Percentiles rank a stretch among this genome's conserved stretches.
These are phyloP conservation scores for Stegodyphus dumicola DNA, from an alignment of 1,140 invertebrate species.

Conservation along the genomic window DNA sequence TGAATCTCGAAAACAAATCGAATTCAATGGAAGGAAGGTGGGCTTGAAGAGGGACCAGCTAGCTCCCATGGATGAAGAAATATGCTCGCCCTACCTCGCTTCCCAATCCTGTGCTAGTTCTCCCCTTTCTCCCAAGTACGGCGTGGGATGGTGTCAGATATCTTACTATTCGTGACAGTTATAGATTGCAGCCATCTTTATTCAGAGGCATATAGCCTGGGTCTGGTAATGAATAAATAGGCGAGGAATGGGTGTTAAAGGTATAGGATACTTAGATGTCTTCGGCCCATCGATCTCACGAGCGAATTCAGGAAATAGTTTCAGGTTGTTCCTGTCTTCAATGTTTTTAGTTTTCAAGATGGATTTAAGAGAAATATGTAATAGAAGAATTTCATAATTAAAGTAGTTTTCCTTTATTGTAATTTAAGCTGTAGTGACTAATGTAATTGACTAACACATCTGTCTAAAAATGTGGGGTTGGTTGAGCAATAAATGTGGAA, in stretches of 20 bases:
- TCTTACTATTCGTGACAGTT: slow-evolving; percentile 33
- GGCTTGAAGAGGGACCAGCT: background rate
- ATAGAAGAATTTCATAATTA: too few relatives aligned
- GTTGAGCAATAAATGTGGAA: too few relatives aligned
- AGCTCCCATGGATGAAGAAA: background rate
- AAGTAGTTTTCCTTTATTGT: too few relatives aligned
- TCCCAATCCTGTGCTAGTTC: background rate
- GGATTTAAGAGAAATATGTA: too few relatives aligned
- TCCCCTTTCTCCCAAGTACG: slow-evolving; percentile 8
- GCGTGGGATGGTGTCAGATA: slow-evolving; percentile 7
- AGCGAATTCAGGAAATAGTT: too few relatives aligned
- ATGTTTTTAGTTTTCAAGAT: too few relatives aligned
- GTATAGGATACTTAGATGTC: too few relatives aligned
- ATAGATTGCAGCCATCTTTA: slow-evolving; percentile 30
- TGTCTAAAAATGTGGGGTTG: too few relatives aligned
- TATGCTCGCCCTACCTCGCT: background rate
- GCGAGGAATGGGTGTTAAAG: background rate
- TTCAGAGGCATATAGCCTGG: slow-evolving; percentile 16
- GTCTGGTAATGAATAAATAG: slow-evolving; percentile 26
- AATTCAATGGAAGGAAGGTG: background rate
- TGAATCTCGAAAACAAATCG: slow-evolving; percentile 7
- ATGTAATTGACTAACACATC: too few relatives aligned
- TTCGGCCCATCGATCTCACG: too few relatives aligned
- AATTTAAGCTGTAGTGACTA: too few relatives aligned
- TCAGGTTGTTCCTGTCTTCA: too few relatives aligned